Evolutionary conservation across 2,797 vertebrate genomes (phyloP), one percentile per base, ranked within the genome.

Genomic region (Petrocephalus sullivani): DNA sequence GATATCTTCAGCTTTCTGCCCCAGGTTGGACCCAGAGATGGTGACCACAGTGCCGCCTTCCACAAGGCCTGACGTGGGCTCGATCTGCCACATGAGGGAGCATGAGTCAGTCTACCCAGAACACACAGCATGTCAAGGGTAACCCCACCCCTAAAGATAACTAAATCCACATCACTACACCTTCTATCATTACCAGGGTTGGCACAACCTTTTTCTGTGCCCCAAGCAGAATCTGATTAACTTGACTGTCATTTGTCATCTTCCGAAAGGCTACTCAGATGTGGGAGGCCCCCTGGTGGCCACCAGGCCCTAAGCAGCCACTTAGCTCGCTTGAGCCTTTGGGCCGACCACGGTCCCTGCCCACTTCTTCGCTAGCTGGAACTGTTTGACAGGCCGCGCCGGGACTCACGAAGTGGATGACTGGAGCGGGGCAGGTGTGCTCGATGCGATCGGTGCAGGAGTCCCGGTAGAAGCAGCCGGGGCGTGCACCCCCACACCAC

Each of bases 21-120:
- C 98, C 91, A 99, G 95, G 95, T 99, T 98, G 89, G 98, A 99
- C 90, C 98, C 98, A 49, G 95, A 96, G 92, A 99, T 97, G 92
- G 97, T 99, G 89, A 99, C 94, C 88, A 93, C 92, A 75, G 98
- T 99, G 57, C 97, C 97, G 84, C 98, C 98, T 41, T 99, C 98
- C 89, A 97, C 89, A 90, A 98, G 94, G 37, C 98, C 97, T 2
- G 97, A 97, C 88, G 98, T 95, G 0, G 98, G 98, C 90, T 98
- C 97, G 51, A 99, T 97, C 98, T 99, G 90, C 28, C 51, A 75
- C 28, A 83, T 12, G 67, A 51, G 6, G 19, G 0, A 49, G 71
- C 12, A 19, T 86, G 41, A 46, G 41, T 46, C 37, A 78, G 14
- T 78, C 71, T 46, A 46, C 16, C 16, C 37, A n/a, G 71, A 78